Evolutionary conservation across 2,888 invertebrate genomes (phyloP).

Genomic region (Macrophya annulata): DNA sequence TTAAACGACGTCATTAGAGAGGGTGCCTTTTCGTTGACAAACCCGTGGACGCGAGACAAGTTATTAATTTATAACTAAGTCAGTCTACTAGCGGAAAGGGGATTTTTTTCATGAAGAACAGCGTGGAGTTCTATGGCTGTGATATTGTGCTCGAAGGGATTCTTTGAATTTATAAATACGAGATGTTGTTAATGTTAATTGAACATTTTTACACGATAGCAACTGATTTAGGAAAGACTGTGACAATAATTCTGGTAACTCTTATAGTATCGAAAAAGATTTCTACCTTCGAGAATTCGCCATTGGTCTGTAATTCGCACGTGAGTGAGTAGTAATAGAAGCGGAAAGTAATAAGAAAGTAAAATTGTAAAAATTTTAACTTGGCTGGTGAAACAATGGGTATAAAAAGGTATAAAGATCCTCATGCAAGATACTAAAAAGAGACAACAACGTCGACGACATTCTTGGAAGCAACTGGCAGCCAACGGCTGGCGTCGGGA

Average conservation of each 20-base stretch:
- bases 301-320: background rate
- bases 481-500: constrained; percentile 26
- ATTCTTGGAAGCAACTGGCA: constrained; percentile 8
- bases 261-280: background rate
- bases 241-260: too few species aligned
- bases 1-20: constrained; percentile 34
- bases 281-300: background rate
- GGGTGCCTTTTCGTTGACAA: background rate
- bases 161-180: background rate
- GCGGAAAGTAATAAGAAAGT: background rate
- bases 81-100: background rate
- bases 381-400: constrained; percentile 35
- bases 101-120: background rate
- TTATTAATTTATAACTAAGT: constrained; percentile 16
- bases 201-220: too few species aligned
- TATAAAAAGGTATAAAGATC: constrained; percentile 27
- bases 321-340: background rate
- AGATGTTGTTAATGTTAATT: background rate
- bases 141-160: background rate
- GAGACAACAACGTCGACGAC: constrained; percentile 26
- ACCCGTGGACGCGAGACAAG: background rate
- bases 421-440: constrained; percentile 34
- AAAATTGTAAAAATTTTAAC: constrained; percentile 27
- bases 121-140: background rate
- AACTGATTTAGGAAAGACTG: too few species aligned